Evolutionary conservation across 2,888 invertebrate genomes (phyloP).

Genomic region (Tetrapedia diversipes): DNA sequence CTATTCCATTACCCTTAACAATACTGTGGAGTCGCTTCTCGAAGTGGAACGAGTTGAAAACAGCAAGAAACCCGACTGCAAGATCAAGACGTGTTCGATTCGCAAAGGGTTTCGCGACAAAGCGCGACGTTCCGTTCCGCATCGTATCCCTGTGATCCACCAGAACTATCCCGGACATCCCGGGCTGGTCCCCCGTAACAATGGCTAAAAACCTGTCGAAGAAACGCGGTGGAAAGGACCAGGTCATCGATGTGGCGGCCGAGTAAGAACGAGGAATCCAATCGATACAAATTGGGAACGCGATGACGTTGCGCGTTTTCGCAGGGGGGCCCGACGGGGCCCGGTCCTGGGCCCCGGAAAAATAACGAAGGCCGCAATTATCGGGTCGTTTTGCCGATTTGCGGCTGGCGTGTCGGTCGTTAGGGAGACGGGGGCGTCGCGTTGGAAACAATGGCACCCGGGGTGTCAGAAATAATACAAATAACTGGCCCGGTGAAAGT

Average conservation of each 20-base stretch:
- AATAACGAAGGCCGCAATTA: constrained; percentile 78
- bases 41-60: too few species aligned
- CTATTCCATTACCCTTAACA: too few species aligned
- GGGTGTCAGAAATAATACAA: constrained; percentile 77
- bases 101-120: constrained; percentile 24
- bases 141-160: neutral
- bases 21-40: too few species aligned
- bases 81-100: too few species aligned
- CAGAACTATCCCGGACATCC: neutral
- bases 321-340: constrained; percentile 33
- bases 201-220: too few species aligned
- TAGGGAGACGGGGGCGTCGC: constrained; percentile 56
- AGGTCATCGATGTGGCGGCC: too few species aligned
- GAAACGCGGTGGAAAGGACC: too few species aligned
- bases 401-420: constrained; percentile 63
- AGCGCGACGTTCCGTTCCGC: constrained; percentile 17
- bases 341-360: constrained; percentile 46
- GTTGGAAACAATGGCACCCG: constrained; percentile 74
- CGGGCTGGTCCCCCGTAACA: constrained; percentile 15
- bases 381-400: constrained; percentile 75
- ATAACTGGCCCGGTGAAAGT: constrained; percentile 71
- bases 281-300: constrained; percentile 79
- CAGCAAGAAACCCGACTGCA: neutral
- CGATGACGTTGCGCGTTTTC: constrained; percentile 77
- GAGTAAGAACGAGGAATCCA: constrained; percentile 64